phyloP scores from a whole-genome alignment of 2,113 vertebrate species.

The Morone chrysops region DNA sequence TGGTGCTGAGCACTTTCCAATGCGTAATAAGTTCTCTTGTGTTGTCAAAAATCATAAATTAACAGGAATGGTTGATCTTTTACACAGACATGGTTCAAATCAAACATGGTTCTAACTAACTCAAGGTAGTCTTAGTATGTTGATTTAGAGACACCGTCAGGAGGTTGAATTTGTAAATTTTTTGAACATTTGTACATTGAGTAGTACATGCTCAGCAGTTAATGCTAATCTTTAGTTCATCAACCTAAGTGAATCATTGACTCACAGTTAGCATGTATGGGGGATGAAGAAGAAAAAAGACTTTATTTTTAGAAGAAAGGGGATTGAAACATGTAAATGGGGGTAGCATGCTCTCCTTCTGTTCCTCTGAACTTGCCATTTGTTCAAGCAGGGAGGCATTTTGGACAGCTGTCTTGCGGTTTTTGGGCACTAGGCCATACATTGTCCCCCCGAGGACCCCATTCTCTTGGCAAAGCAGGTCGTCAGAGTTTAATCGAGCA shows the following conservation, averaged over 20 bases:
- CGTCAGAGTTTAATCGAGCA: conserved; percentile 38
- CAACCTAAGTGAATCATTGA: too few relatives aligned
- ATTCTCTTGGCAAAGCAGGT: conserved; percentile 4
- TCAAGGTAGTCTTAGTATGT: neutral
- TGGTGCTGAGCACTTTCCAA: neutral
- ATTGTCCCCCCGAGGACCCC: conserved; percentile 12
- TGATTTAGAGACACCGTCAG: neutral
- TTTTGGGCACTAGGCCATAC: conserved; percentile 30
- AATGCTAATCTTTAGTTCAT: neutral
- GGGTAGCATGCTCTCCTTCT: neutral
- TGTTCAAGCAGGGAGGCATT: conserved; percentile 17
- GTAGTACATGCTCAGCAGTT: too few relatives aligned
- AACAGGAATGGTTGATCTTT: neutral
- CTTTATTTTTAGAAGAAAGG: neutral
- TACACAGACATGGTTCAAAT: neutral
- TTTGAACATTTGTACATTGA: too few relatives aligned
- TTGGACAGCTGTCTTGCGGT: conserved; percentile 42
- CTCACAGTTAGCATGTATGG: neutral
- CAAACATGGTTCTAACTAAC: neutral
- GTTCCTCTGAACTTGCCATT: conserved; percentile 35
- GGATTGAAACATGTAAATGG: conserved; percentile 20
- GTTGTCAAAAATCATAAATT: neutral
- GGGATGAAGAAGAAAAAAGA: neutral
- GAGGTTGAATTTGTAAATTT: neutral
- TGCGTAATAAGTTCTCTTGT: neutral